A percentile compares a stretch with the other conserved stretches of the same genome.
Evolutionary conservation across 2,797 vertebrate species (phyloP).

Genomic region (Megaceryle alcyon): DNA sequence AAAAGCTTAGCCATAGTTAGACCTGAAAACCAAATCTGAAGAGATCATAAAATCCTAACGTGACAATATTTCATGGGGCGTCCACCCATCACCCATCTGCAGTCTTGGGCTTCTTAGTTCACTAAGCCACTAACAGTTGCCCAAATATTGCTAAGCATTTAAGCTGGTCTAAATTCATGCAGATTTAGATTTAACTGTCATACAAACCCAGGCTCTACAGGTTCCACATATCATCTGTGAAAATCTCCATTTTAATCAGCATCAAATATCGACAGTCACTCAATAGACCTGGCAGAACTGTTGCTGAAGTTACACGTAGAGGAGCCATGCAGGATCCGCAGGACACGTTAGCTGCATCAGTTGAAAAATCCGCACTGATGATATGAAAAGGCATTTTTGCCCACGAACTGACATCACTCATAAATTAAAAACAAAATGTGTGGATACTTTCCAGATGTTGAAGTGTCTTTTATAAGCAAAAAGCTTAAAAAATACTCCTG

Average conservation of each 20-base stretch:
- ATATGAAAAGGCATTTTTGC: background rate
- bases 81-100: constrained; percentile 2
- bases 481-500: background rate
- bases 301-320: background rate
- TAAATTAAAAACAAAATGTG: background rate
- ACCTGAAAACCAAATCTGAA: background rate
- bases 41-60: background rate
- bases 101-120: constrained; percentile 22
- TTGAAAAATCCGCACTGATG: background rate
- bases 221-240: constrained; percentile 22
- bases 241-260: constrained; percentile 18
- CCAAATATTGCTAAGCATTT: constrained; percentile 53
- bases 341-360: background rate
- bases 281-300: background rate
- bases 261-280: background rate
- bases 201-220: background rate
- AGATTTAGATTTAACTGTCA: constrained; percentile 44
- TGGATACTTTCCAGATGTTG: background rate
- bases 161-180: constrained; percentile 41
- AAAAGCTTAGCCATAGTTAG: background rate
- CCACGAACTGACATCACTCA: background rate
- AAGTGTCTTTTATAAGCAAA: background rate
- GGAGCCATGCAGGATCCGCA: background rate
- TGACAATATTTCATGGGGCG: background rate
- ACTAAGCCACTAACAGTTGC: background rate